Conservation (phyloP, 2,797 vertebrate genomes). For the Dendrocincla fuliginosa region DNA sequence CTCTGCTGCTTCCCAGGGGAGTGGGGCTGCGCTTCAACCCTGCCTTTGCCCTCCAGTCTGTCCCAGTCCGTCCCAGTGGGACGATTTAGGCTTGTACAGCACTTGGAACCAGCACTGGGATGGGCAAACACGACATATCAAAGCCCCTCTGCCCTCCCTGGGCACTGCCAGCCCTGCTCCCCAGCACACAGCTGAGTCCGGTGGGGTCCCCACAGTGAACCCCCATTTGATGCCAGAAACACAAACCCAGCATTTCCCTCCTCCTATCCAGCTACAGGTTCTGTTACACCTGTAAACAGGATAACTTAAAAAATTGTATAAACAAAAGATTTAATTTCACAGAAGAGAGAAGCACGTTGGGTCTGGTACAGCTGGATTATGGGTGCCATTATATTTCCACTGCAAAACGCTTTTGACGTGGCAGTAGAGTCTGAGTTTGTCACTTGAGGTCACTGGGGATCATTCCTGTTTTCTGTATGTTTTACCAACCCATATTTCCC, state of each 20-base stretch:
- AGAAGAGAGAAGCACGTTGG: background rate
- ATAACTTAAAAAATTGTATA: background rate
- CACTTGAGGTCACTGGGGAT: conserved; percentile 6
- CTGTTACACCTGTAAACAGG: background rate
- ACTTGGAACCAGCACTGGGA: background rate
- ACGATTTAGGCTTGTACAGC: background rate
- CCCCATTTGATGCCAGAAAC: fast-evolving
- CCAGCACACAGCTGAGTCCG: fast-evolving
- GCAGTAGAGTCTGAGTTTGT: background rate
- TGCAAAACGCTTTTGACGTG: background rate
- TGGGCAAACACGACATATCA: fast-evolving
- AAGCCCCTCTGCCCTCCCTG: background rate
- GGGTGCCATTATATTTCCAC: background rate
- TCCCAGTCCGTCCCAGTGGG: background rate
- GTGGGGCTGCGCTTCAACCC: fast-evolving
- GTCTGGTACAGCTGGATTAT: background rate
- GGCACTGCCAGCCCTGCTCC: background rate
- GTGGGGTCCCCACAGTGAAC: fast-evolving
- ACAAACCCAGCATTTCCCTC: background rate
- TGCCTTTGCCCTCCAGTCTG: background rate
- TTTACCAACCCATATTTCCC: conserved; percentile 47
- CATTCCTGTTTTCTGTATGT: background rate
- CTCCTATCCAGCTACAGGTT: background rate
- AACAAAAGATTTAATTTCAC: background rate
- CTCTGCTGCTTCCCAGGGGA: background rate